These are phyloP conservation scores for Lissocephala sabroskyi DNA, from an alignment of 2,888 invertebrate genomes.

Conservation along the genomic window DNA sequence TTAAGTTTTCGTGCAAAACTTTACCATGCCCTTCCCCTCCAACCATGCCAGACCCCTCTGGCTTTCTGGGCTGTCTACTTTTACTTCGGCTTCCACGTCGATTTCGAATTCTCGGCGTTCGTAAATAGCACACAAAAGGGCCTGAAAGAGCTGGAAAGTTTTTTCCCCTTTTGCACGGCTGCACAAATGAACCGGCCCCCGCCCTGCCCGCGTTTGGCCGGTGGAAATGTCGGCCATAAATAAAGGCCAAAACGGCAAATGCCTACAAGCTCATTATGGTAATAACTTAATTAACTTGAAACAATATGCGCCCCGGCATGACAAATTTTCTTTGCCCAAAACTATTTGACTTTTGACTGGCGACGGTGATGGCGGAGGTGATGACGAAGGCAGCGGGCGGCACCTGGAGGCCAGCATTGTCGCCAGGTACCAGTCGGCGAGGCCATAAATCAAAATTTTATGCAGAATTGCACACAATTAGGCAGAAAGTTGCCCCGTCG, in stretches of 20 bases:
- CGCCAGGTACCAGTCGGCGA: no score
- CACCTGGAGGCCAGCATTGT: constrained; percentile 14
- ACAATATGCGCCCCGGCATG: constrained; percentile 57
- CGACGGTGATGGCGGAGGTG: constrained; percentile 5
- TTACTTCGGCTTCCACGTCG: constrained; percentile 9
- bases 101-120: no score
- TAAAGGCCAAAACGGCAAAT: constrained; percentile 51
- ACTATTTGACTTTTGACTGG: constrained; percentile 69
- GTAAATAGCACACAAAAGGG: constrained; percentile 23
- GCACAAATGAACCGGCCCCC: neutral
- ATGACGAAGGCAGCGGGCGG: no score
- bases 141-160: constrained; percentile 27
- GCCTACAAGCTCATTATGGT: constrained; percentile 63
- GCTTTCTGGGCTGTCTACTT: neutral
- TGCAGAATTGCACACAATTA: constrained; percentile 68
- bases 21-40: neutral
- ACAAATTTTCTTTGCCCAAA: constrained; percentile 66
- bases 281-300: constrained; percentile 65
- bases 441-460: constrained; percentile 69
- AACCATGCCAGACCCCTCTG: no score
- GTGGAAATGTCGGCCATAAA: constrained; percentile 58
- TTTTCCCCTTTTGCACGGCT: constrained; percentile 25
- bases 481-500: constrained; percentile 57
- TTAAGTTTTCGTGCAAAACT: constrained; percentile 15
- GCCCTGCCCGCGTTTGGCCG: neutral